Conservation (phyloP, 2,113 vertebrate species). For the Saguinus midas region DNA sequence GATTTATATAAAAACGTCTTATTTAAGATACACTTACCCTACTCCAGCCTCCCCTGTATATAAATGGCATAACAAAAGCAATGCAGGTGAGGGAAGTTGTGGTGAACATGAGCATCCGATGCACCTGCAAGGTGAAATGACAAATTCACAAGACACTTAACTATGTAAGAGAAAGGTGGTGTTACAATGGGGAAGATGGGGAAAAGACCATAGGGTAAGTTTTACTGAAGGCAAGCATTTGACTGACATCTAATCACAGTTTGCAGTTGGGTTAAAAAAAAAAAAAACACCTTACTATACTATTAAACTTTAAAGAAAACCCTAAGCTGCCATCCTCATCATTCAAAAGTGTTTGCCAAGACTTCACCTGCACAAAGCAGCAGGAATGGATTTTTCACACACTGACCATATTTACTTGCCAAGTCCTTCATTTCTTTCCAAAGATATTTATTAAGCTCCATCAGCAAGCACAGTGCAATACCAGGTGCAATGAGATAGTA, state of each 20-base stretch:
- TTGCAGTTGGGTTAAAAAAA: not conserved
- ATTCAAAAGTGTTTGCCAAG: not conserved
- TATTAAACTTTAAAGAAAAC: not conserved
- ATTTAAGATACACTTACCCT: constrained; percentile 77
- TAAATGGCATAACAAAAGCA: constrained; percentile 89
- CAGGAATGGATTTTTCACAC: not conserved
- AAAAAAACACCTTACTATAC: not conserved
- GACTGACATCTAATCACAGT: not conserved
- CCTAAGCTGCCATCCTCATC: not conserved
- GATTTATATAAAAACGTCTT: not conserved
- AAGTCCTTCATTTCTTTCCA: not conserved
- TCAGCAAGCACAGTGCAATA: not conserved
- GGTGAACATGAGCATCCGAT: constrained; percentile 87
- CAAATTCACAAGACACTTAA: not conserved
- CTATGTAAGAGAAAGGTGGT: not conserved
- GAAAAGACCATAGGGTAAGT: accelerated
- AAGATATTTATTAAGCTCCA: not conserved
- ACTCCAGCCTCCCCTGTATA: constrained; percentile 91
- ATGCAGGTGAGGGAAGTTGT: constrained; percentile 85
- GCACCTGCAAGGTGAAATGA: constrained; percentile 82
- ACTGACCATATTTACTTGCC: not conserved
- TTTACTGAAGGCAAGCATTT: not conserved
- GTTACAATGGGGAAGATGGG: not conserved
- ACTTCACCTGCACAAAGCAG: not conserved
- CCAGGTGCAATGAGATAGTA: not conserved